phyloP scores from a whole-genome alignment of 2,888 invertebrate species.

The Endomychus coccineus region DNA sequence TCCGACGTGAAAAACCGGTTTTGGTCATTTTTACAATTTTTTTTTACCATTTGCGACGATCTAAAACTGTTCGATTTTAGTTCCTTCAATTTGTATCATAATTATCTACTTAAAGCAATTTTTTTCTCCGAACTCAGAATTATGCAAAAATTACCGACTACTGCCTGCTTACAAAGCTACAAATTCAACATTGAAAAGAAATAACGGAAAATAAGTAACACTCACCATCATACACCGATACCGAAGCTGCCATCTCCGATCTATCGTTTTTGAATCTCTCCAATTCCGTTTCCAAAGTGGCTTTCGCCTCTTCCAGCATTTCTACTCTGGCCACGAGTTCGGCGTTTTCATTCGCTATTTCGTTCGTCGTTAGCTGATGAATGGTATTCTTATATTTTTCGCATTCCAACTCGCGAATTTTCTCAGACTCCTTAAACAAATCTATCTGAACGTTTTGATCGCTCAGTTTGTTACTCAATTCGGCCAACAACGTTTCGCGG shows the following conservation, averaged over 20 bases:
- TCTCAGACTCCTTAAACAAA: conserved; percentile 55
- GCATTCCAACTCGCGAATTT: conserved; percentile 54
- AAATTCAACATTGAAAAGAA: no score
- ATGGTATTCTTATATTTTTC: conserved; percentile 61
- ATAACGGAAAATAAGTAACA: no score
- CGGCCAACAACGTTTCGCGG: conserved; percentile 46
- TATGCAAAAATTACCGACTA: no score
- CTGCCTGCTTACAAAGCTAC: no score
- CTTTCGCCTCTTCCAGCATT: conserved; percentile 46
- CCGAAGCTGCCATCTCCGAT: conserved; percentile 6
- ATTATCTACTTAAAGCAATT: no score
- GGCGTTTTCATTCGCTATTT: conserved; percentile 57
- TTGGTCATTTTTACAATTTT: no score
- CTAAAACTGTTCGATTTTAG: no score
- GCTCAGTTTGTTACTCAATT: conserved; percentile 56
- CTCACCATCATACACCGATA: conserved; percentile 46
- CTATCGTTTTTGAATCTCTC: conserved; percentile 44
- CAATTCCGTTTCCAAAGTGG: conserved; percentile 42
- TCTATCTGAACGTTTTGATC: conserved; percentile 70
- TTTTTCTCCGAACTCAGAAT: no score
- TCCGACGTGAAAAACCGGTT: no score
- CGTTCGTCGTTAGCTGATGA: conserved; percentile 59
- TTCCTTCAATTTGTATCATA: no score
- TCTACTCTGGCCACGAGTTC: conserved; percentile 48
- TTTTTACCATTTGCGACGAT: no score